Evolutionary conservation across 2,888 invertebrate genomes (phyloP).

Genomic region (Himalopsyche tibetana): DNA sequence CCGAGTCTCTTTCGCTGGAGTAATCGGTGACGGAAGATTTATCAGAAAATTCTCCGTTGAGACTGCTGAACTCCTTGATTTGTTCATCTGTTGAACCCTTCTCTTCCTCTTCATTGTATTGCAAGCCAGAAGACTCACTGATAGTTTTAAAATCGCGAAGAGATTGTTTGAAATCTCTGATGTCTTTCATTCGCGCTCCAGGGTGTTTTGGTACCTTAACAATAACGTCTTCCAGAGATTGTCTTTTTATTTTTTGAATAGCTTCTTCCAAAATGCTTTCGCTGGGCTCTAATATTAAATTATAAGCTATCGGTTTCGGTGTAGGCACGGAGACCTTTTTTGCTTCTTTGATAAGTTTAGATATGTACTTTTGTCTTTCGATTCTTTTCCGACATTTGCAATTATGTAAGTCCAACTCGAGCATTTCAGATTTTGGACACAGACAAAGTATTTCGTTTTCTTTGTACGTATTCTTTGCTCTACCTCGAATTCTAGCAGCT

Average conservation of each 20-base stretch:
- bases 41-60: constrained; percentile 54
- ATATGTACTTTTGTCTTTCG: not conserved
- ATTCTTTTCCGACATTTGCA: constrained; percentile 46
- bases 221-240: constrained; percentile 64
- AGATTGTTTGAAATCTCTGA: not conserved
- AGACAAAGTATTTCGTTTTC: not conserved
- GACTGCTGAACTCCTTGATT: constrained; percentile 60
- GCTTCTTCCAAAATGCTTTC: constrained; percentile 61
- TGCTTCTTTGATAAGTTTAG: not conserved
- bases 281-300: constrained; percentile 65
- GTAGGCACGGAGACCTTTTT: constrained; percentile 23
- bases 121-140: not conserved
- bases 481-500: not conserved
- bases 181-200: not conserved
- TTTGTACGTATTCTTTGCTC: not conserved
- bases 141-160: constrained; percentile 37
- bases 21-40: not conserved
- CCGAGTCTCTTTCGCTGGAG: constrained; percentile 62
- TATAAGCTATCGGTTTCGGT: constrained; percentile 66
- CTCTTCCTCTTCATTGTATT: constrained; percentile 60
- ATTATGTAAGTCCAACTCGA: not conserved
- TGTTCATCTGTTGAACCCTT: constrained; percentile 69
- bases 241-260: constrained; percentile 41
- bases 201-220: constrained; percentile 64
- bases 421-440: constrained; percentile 2